Evolutionary conservation across 2,888 invertebrate species (phyloP).

Genomic region (Synanthedon formicaeformis): DNA sequence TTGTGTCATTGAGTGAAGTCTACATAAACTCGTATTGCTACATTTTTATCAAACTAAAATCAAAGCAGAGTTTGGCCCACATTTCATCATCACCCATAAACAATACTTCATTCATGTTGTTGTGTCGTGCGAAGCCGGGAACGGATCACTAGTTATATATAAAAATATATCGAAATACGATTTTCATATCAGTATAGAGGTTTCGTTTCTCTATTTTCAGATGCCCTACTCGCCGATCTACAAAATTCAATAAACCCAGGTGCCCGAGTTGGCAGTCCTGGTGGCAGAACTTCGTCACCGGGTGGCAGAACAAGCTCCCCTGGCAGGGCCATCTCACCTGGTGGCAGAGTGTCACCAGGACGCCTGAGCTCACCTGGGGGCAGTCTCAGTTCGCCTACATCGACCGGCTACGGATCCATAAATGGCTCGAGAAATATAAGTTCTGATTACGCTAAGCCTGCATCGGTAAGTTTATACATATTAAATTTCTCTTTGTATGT

Average conservation of each 20-base stretch:
- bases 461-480: slow-evolving; percentile 72
- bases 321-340: slow-evolving; percentile 40
- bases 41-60: too few relatives aligned
- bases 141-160: too few relatives aligned
- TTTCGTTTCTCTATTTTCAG: slow-evolving; percentile 68
- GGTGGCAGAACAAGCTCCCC: slow-evolving; percentile 67
- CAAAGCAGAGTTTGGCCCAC: too few relatives aligned
- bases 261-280: slow-evolving; percentile 58
- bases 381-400: slow-evolving; percentile 62
- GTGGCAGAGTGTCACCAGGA: slow-evolving; percentile 65
- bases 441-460: slow-evolving; percentile 65
- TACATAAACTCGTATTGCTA: background rate
- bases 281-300: slow-evolving; percentile 43
- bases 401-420: slow-evolving; percentile 83
- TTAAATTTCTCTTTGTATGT: too few relatives aligned
- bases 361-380: slow-evolving; percentile 58
- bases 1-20: slow-evolving; percentile 36
- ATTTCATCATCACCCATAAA: too few relatives aligned
- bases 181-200: too few relatives aligned
- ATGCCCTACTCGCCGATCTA: slow-evolving; percentile 94
- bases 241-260: slow-evolving; percentile 90
- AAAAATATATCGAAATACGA: too few relatives aligned
- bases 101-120: too few relatives aligned
- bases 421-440: slow-evolving; percentile 73
- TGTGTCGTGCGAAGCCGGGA: too few relatives aligned